Evolutionary conservation across 2,888 invertebrate genomes (phyloP).

Genomic region (Caenorhabditis virilis): DNA sequence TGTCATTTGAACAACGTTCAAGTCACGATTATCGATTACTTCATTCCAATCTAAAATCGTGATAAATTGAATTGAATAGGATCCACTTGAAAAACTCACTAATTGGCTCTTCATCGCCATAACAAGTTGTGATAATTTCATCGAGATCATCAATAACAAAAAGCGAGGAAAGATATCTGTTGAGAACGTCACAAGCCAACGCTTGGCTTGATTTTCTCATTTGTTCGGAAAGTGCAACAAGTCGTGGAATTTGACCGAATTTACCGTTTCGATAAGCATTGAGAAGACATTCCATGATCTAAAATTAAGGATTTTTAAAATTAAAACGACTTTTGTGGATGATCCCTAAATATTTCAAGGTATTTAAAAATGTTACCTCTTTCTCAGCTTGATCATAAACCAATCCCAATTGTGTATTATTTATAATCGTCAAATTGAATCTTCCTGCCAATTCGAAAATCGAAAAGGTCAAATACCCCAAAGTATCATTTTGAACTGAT

Average conservation of each 20-base stretch:
- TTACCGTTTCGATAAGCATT: constrained; percentile 47
- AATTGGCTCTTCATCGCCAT: constrained; percentile 50
- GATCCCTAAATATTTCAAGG: no score
- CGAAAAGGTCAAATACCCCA: constrained; percentile 56
- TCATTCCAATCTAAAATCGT: constrained; percentile 37
- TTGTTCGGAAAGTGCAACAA: constrained; percentile 29
- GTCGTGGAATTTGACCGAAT: constrained; percentile 44
- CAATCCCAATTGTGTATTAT: constrained; percentile 42
- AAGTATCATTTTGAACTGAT: constrained; percentile 58
- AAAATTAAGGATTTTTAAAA: constrained; percentile 5
- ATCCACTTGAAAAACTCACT: constrained; percentile 17
- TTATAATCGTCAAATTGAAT: constrained; percentile 41
- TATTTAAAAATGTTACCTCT: constrained; percentile 47
- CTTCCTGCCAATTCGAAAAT: constrained; percentile 48
- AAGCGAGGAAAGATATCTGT: constrained; percentile 43
- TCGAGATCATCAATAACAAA: constrained; percentile 53
- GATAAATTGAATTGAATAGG: neutral
- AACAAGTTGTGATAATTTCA: constrained; percentile 37
- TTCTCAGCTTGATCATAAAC: constrained; percentile 53
- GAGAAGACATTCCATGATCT: constrained; percentile 45
- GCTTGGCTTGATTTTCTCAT: constrained; percentile 39
- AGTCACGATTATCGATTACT: constrained; percentile 47
- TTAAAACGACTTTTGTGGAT: neutral
- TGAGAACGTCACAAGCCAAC: constrained; percentile 43
- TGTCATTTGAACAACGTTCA: constrained; percentile 29